These are phyloP conservation scores for Columba livia DNA, from an alignment of 2,113 vertebrate genomes.

Conservation along the genomic window DNA sequence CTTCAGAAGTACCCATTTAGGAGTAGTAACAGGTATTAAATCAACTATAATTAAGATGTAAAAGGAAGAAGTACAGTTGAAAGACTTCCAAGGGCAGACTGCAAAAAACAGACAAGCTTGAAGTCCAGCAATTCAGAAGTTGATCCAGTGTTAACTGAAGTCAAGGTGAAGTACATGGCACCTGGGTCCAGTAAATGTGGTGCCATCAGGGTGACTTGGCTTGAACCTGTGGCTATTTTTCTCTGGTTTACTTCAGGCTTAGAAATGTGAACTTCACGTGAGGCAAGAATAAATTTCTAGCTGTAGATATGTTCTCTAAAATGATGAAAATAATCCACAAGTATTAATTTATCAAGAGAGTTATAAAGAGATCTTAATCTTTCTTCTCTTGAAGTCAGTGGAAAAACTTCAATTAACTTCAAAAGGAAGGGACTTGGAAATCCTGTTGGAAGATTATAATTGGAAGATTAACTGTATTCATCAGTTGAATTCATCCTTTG, in stretches of 20 bases:
- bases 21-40: background rate
- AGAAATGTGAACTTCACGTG: background rate
- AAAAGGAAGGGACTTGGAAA: slow-evolving; percentile 46
- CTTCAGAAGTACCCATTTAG: background rate
- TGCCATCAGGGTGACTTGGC: background rate
- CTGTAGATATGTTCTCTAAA: background rate
- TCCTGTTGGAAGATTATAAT: slow-evolving; percentile 46
- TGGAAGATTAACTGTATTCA: slow-evolving; percentile 47
- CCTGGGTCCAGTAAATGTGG: background rate
- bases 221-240: background rate
- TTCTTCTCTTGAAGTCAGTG: slow-evolving; percentile 10
- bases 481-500: slow-evolving; percentile 18
- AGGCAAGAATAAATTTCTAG: background rate
- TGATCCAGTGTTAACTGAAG: background rate
- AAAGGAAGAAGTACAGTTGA: background rate
- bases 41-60: background rate
- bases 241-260: background rate
- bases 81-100: background rate
- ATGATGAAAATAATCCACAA: background rate
- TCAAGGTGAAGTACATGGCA: background rate
- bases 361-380: slow-evolving; percentile 21
- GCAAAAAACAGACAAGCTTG: background rate
- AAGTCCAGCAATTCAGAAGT: background rate
- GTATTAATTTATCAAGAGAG: slow-evolving; percentile 4
- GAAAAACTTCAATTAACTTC: slow-evolving; percentile 59